phyloP scores from a whole-genome alignment of 2,797 vertebrate species.

The Gymnodraco acuticeps region DNA sequence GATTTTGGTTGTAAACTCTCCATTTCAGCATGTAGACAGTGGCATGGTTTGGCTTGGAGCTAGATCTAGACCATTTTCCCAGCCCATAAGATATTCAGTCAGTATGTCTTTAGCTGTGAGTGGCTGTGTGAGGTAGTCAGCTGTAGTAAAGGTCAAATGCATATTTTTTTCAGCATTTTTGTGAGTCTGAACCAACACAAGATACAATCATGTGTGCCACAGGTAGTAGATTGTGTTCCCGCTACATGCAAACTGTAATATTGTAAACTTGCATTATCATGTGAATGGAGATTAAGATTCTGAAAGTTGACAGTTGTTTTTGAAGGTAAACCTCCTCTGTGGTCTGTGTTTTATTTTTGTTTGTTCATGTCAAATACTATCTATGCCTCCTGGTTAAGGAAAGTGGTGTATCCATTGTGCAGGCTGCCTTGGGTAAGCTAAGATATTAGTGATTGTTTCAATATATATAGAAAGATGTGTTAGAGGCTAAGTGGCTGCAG shows the following conservation, averaged over 20 bases:
- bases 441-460: background rate
- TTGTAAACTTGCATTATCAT: background rate
- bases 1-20: background rate
- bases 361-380: background rate
- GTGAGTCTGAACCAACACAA: background rate
- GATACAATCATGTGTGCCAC: background rate
- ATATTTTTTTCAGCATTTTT: background rate
- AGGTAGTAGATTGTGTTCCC: background rate
- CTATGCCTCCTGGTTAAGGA: background rate
- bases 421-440: background rate
- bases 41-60: background rate
- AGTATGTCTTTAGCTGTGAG: constrained; percentile 6
- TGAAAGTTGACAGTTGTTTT: background rate
- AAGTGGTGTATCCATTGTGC: background rate
- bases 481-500: background rate
- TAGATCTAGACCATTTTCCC: background rate
- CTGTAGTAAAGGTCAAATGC: constrained; percentile 35
- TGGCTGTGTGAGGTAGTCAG: constrained; percentile 19
- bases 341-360: background rate
- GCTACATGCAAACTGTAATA: background rate
- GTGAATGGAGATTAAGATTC: background rate
- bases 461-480: background rate
- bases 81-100: background rate
- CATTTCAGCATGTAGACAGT: background rate
- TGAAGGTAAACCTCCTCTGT: background rate